These are phyloP conservation scores for Dasysyrphus tricinctus DNA, from an alignment of 2,888 invertebrate species.

Conservation along the genomic window DNA sequence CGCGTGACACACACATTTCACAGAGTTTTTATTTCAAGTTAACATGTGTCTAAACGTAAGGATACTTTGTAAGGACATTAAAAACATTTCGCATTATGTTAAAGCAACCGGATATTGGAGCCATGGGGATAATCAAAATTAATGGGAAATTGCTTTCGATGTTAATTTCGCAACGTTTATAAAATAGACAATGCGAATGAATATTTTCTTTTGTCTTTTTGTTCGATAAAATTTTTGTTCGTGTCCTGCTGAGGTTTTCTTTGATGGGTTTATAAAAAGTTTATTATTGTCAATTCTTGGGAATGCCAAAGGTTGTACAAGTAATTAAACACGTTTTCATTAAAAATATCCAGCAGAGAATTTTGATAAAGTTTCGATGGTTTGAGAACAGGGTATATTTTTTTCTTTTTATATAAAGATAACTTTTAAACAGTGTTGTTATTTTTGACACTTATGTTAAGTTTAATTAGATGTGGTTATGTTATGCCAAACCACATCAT, in stretches of 20 bases:
- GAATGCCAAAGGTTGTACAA: too few relatives aligned
- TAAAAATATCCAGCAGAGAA: background rate
- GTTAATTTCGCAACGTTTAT: background rate
- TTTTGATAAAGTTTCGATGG: background rate
- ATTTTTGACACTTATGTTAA: too few relatives aligned
- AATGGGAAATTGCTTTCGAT: constrained; percentile 57
- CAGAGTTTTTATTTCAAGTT: constrained; percentile 7
- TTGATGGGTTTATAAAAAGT: background rate
- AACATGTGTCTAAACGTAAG: constrained; percentile 27
- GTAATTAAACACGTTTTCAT: background rate
- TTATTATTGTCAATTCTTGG: background rate
- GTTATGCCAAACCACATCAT: too few relatives aligned
- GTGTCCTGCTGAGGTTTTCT: constrained; percentile 9
- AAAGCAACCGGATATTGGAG: constrained; percentile 49
- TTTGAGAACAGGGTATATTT: too few relatives aligned
- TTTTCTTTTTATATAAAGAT: too few relatives aligned
- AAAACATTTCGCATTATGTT: constrained; percentile 8
- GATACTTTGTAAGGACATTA: constrained; percentile 23
- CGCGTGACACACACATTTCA: constrained; percentile 18
- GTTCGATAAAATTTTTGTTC: background rate
- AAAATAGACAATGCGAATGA: constrained; percentile 27
- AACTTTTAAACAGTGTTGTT: too few relatives aligned
- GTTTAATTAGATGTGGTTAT: too few relatives aligned
- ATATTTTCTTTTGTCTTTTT: background rate
- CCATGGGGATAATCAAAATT: constrained; percentile 54